Conservation (phyloP, 92 coral and sea anemone species). For the Phenganax stokvisi region DNA sequence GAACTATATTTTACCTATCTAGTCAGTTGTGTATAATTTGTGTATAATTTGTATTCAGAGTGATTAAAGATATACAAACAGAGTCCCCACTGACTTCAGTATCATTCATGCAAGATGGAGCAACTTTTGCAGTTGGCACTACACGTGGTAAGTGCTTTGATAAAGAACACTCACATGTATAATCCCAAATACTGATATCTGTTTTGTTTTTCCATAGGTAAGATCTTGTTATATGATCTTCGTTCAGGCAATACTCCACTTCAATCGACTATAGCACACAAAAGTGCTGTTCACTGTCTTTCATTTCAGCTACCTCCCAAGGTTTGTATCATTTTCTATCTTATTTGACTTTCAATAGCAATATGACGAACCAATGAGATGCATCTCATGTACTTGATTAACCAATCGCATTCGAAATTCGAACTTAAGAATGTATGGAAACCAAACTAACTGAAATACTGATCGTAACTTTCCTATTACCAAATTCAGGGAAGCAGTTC, state of each 20-base stretch:
- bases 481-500: slow-evolving; percentile 16
- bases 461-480: no score
- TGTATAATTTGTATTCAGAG: slow-evolving; percentile 43
- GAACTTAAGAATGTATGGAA: no score
- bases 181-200: neutral
- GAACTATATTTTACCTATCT: neutral
- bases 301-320: slow-evolving; percentile 65
- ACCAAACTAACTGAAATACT: no score
- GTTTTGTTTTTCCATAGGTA: slow-evolving; percentile 47
- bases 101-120: slow-evolving; percentile 87
- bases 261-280: slow-evolving; percentile 72
- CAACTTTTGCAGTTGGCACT: slow-evolving; percentile 88
- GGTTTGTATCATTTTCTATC: slow-evolving; percentile 20
- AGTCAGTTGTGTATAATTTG: neutral
- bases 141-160: slow-evolving; percentile 61
- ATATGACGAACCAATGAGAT: neutral
- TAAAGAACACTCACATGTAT: no score
- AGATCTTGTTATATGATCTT: slow-evolving; percentile 75
- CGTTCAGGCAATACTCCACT: slow-evolving; percentile 90
- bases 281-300: slow-evolving; percentile 79
- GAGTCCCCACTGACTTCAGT: slow-evolving; percentile 86
- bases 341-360: neutral
- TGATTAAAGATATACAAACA: slow-evolving; percentile 80
- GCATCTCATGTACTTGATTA: no score
- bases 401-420: no score